Base-by-base conservation (phyloP, 2,113 vertebrate species). In the Tachysurus fulvidraco region DNA sequence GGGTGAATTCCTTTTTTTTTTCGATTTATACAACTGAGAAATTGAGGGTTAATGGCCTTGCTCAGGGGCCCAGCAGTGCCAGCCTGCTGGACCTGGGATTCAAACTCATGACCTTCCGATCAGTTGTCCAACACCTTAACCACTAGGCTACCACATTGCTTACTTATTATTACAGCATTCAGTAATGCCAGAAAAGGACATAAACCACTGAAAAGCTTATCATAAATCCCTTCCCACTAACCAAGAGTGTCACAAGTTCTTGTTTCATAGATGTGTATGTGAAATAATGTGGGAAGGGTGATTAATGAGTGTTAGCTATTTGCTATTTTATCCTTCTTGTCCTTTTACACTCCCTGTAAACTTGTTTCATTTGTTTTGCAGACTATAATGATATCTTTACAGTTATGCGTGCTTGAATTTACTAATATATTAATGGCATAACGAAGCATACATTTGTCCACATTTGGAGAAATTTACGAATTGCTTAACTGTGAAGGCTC, bases 91-190 rank as follows among this genome's bases (percentile, higher is more conserved):
- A 36, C 36, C 36, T 36, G 36, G 36, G 36, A 36, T 36, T 36
- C 36, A 2, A 36, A 36, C 36, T 36, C 36, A 36, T 36, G 36
- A 36, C 36, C 36, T 36, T 36, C 36, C 36, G 36, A 36, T 36
- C 36, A 36, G 36, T 36, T 36, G 36, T 36, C 36, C 36, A 36
- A 36, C 36, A 36, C 36, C 36, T 36, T 36, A 36, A 36, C n/a
- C 4, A 65, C 28, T 4, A 28, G 25, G n/a, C 21, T 28, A 69
- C n/a, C 65, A 17, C 36, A 36, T 36, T 36, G 2, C 36, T 36
- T 36, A 36, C 36, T 5, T 14, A 36, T 50, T 89, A 71, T 30
- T 89, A 86, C 88, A 74, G 30, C 83, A 83, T 69, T 41, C 92
- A 86, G 87, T 85, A 64, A 88, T 80, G 41, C 41, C 80, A 50